Percentiles rank a stretch among this genome's conserved stretches.
Evolutionary conservation across 2,797 vertebrate genomes (phyloP).

Genomic region (Anabas testudineus): DNA sequence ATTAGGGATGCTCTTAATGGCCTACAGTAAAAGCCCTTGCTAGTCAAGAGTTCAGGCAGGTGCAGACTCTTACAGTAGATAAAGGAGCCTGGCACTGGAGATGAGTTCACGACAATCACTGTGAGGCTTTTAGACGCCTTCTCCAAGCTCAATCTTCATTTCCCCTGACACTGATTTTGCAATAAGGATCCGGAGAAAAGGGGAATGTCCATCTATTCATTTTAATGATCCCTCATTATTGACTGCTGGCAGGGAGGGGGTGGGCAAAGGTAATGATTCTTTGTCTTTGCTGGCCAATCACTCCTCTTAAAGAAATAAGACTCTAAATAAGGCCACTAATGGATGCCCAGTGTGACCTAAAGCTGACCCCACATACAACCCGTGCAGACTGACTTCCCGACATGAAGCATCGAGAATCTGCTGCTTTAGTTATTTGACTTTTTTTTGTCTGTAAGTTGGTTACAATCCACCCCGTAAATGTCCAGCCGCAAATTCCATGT

Average conservation of each 20-base stretch:
- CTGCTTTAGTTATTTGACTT: constrained; percentile 37
- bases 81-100: constrained; percentile 79
- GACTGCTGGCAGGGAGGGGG: constrained; percentile 85
- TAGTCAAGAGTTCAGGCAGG: constrained; percentile 82
- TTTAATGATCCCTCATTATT: constrained; percentile 89
- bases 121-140: constrained; percentile 87
- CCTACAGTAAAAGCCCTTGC: constrained; percentile 83
- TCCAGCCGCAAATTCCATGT: constrained; percentile 13
- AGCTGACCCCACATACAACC: constrained; percentile 72
- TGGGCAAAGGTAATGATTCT: constrained; percentile 86
- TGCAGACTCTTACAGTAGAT: constrained; percentile 83
- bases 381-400: constrained; percentile 68
- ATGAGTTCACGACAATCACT: constrained; percentile 86
- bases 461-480: constrained; percentile 30
- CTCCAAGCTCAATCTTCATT: constrained; percentile 85
- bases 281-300: constrained; percentile 85
- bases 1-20: constrained; percentile 83
- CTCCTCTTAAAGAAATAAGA: constrained; percentile 85
- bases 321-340: constrained; percentile 87
- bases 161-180: constrained; percentile 87
- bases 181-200: constrained; percentile 87
- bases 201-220: constrained; percentile 89
- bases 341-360: constrained; percentile 81
- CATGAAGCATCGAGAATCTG: constrained; percentile 35
- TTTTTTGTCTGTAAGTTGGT: constrained; percentile 21